Percentiles rank a stretch among this genome's conserved stretches.
Evolutionary conservation across 2,888 invertebrate species (phyloP).

Genomic region (Scrobipalpa costella): DNA sequence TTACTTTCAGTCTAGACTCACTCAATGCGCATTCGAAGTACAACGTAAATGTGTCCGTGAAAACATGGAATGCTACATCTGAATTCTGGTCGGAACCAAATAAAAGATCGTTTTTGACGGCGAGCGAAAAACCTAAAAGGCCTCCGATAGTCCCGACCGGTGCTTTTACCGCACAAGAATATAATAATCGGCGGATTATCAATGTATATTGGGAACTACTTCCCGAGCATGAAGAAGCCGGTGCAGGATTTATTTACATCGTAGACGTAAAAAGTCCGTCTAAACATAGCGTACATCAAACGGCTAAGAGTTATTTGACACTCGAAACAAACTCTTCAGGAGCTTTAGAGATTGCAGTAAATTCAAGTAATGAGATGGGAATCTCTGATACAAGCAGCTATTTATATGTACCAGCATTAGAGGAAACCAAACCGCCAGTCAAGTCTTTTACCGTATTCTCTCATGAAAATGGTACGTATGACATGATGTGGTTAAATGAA

Average conservation of each 20-base stretch:
- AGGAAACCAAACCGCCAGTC: slow-evolving; percentile 38
- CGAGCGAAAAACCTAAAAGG: slow-evolving; percentile 69
- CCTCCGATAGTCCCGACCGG: slow-evolving; percentile 85
- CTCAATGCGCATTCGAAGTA: slow-evolving; percentile 81
- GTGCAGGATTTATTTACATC: slow-evolving; percentile 82
- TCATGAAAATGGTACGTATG: slow-evolving; percentile 82
- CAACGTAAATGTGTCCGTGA: slow-evolving; percentile 82
- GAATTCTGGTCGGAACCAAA: slow-evolving; percentile 84
- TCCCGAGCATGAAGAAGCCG: slow-evolving; percentile 81
- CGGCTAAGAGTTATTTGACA: slow-evolving; percentile 56
- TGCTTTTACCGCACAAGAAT: slow-evolving; percentile 82
- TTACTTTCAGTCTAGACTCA: slow-evolving; percentile 49
- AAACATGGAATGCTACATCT: slow-evolving; percentile 52
- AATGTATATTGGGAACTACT: slow-evolving; percentile 86
- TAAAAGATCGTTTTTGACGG: slow-evolving; percentile 76
- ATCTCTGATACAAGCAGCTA: slow-evolving; percentile 64
- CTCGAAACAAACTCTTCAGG: slow-evolving; percentile 61
- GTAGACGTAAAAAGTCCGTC: neutral
- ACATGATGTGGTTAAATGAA: slow-evolving; percentile 84
- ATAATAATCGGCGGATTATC: slow-evolving; percentile 50
- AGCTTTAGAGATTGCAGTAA: slow-evolving; percentile 61
- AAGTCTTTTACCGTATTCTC: slow-evolving; percentile 82
- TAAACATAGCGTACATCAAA: neutral
- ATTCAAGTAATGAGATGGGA: slow-evolving; percentile 77
- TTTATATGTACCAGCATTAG: slow-evolving; percentile 74